Percentiles rank a stretch among this genome's conserved stretches.
phyloP scores from a whole-genome alignment of 2,888 invertebrate genomes.

The Ramazzottius varieornatus region DNA sequence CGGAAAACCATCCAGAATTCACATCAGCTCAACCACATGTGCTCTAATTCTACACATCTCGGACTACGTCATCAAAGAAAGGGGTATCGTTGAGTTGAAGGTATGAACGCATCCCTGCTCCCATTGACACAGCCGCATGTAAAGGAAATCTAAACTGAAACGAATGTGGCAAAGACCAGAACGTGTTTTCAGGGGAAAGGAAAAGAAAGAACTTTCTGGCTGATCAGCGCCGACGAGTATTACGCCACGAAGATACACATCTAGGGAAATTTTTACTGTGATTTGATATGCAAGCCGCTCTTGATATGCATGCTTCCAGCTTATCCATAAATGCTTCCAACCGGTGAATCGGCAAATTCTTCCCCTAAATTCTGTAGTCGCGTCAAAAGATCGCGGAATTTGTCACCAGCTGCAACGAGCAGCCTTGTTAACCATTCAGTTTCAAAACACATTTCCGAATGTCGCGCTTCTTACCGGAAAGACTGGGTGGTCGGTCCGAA shows the following conservation, averaged over 20 bases:
- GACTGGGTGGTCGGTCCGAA: too few relatives aligned
- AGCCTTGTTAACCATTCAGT: neutral
- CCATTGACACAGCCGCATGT: neutral
- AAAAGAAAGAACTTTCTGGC: neutral
- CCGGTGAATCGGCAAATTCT: neutral
- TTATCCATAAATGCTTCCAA: too few relatives aligned
- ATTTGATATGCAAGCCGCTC: too few relatives aligned
- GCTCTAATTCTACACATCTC: neutral
- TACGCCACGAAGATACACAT: too few relatives aligned
- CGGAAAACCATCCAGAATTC: neutral
- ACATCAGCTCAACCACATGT: neutral
- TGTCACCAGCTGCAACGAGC: neutral
- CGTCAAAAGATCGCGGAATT: neutral
- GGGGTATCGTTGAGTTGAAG: neutral
- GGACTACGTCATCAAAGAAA: neutral
- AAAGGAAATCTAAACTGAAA: neutral
- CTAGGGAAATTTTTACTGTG: too few relatives aligned
- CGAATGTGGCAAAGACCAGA: neutral
- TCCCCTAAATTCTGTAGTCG: neutral
- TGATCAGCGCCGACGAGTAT: too few relatives aligned
- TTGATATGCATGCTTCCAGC: too few relatives aligned
- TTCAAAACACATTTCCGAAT: neutral
- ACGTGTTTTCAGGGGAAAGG: neutral
- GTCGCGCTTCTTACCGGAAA: too few relatives aligned
- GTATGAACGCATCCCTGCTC: neutral